Conservation (phyloP, 2,888 invertebrate genomes). For the Chrysolina oricalcia region DNA sequence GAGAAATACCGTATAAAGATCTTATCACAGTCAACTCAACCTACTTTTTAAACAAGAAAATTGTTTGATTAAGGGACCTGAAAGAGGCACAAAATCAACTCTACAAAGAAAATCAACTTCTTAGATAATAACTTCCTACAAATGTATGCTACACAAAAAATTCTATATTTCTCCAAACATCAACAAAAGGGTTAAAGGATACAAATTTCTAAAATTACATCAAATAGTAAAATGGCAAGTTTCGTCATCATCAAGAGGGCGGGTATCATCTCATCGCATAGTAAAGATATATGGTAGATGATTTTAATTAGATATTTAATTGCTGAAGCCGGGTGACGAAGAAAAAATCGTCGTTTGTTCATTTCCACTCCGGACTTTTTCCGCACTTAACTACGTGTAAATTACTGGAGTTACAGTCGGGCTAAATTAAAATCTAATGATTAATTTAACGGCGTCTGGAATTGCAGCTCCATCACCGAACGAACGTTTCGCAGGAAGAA, state of each 20-base stretch:
- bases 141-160: too few species aligned
- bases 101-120: too few species aligned
- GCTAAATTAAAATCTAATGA: slow-evolving; percentile 70
- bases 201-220: background rate
- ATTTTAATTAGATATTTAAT: slow-evolving; percentile 69
- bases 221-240: background rate
- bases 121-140: too few species aligned
- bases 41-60: too few species aligned
- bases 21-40: too few species aligned
- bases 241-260: slow-evolving; percentile 4
- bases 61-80: too few species aligned
- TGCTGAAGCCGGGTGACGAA: slow-evolving; percentile 59
- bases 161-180: too few species aligned
- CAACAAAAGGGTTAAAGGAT: too few species aligned
- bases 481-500: slow-evolving; percentile 51
- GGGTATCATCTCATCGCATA: slow-evolving; percentile 32
- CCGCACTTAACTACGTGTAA: slow-evolving; percentile 67
- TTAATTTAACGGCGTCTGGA: slow-evolving; percentile 69
- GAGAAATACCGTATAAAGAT: too few species aligned
- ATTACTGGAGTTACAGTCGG: slow-evolving; percentile 67
- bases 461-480: slow-evolving; percentile 66
- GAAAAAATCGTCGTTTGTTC: slow-evolving; percentile 65
- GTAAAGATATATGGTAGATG: slow-evolving; percentile 58
- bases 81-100: too few species aligned
- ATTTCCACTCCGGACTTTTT: slow-evolving; percentile 63